phyloP scores from a whole-genome alignment of 2,113 vertebrate genomes.

The Meriones unguiculatus region DNA sequence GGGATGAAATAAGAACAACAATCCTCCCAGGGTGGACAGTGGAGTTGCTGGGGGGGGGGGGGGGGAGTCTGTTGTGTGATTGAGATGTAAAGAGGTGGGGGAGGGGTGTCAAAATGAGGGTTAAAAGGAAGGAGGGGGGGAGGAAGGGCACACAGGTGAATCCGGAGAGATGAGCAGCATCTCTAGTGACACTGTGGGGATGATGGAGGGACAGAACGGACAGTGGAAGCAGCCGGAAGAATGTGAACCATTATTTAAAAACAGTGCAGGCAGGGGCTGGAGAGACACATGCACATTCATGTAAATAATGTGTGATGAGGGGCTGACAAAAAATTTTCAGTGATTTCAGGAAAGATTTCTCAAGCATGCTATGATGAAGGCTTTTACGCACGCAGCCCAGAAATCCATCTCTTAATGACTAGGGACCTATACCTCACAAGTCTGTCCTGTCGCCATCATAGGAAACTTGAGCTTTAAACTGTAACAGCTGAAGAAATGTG shows the following conservation, averaged over 20 bases:
- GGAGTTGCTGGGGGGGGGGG: neutral
- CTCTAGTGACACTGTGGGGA: neutral
- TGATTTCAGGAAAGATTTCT: conserved; percentile 21
- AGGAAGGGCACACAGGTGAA: neutral
- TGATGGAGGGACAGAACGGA: no score
- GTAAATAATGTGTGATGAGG: no score
- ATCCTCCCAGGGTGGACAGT: neutral
- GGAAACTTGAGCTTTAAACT: neutral
- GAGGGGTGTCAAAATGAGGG: neutral
- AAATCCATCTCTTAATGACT: conserved; percentile 19
- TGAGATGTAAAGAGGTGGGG: neutral
- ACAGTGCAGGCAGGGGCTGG: accelerated
- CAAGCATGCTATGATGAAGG: neutral
- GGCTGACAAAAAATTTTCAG: neutral
- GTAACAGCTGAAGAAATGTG: neutral
- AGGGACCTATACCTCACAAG: neutral
- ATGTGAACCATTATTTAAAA: neutral
- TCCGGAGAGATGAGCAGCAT: neutral
- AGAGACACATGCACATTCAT: neutral
- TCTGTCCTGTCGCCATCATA: neutral
- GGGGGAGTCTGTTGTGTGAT: no score
- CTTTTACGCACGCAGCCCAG: neutral
- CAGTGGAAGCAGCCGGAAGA: no score
- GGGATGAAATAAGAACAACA: neutral
- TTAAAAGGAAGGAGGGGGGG: neutral